Evolutionary conservation across 1,140 invertebrate species (phyloP), one percentile per base, ranked within the genome.

Genomic region (Physella acuta): DNA sequence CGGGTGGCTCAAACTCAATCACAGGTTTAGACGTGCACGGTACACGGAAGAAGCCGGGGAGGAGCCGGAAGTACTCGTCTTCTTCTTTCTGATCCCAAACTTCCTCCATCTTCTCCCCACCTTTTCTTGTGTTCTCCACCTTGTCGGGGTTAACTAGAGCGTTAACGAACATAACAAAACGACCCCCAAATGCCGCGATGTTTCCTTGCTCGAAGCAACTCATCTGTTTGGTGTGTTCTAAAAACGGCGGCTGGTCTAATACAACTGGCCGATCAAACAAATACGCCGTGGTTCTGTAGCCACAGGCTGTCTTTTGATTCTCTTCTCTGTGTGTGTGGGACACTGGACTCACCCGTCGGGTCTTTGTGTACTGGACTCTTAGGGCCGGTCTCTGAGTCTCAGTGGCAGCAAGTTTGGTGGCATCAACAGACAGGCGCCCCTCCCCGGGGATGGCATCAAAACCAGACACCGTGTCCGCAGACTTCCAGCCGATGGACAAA

Each of bases 11-110:
- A 49, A 71, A 74, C 34, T 60, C 64, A 28, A 73, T 51, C 0
- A 17, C 26, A 0, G 72, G 71, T 20, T 55, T 55, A 0, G 44
- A 28, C 0, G 37, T 34, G 65, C 80, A 80, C 2, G 62, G 30
- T n/a, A 78, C 16, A 11, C 51, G 71, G 56, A 82, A 81, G 64
- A 71, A 80, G 17, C 79, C 81, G 11, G 31, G n/a, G 28, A 74
- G 49, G 1, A 75, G 53, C 4, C 66, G 61, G 2, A 78, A 39
- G 53, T 80, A 79, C 64, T 82, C 81, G 0, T 66, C 62, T 24
- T 73, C 39, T 61, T 80, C 79, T 3, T 52, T 44, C 63, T 83
- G 81, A 31, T 78, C 76, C 31, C 80, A 72, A 2, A 83, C 81
- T 3, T 71, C 52, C 1, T 58, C 55, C 16, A 82, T 65, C n/a